Evolutionary conservation across 2,797 vertebrate species (phyloP).

Genomic region (Anguilla megastoma): DNA sequence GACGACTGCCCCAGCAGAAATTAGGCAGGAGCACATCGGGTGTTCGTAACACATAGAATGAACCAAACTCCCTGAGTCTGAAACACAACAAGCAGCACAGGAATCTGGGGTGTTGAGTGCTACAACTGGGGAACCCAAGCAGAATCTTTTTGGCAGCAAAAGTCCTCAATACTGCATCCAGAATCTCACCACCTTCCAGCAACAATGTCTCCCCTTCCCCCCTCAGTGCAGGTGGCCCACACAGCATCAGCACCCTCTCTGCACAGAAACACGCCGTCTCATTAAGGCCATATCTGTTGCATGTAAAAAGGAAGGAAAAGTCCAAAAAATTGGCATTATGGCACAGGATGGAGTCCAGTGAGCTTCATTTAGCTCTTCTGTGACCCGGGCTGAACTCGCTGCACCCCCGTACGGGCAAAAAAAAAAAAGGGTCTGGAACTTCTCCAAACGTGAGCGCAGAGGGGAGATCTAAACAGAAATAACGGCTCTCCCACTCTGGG

Average conservation of each 20-base stretch:
- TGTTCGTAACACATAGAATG: neutral
- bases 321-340: neutral
- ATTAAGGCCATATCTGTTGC: neutral
- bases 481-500: neutral
- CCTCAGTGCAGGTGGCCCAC: neutral
- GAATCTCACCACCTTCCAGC: neutral
- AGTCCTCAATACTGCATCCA: neutral
- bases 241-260: neutral
- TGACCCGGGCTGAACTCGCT: slow-evolving; percentile 5
- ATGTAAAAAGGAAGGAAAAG: neutral
- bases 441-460: neutral
- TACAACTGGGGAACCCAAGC: neutral
- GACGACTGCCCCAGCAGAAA: neutral
- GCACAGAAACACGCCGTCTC: neutral
- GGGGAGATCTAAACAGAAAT: slow-evolving; percentile 23
- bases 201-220: neutral
- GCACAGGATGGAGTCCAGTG: neutral
- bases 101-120: neutral
- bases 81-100: neutral
- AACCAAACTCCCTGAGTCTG: neutral
- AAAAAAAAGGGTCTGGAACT: neutral
- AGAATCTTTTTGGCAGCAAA: neutral
- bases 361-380: neutral
- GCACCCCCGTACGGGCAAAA: neutral
- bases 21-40: neutral